Conservation (phyloP, 1,140 invertebrate genomes). For the Hirudo medicinalis region DNA sequence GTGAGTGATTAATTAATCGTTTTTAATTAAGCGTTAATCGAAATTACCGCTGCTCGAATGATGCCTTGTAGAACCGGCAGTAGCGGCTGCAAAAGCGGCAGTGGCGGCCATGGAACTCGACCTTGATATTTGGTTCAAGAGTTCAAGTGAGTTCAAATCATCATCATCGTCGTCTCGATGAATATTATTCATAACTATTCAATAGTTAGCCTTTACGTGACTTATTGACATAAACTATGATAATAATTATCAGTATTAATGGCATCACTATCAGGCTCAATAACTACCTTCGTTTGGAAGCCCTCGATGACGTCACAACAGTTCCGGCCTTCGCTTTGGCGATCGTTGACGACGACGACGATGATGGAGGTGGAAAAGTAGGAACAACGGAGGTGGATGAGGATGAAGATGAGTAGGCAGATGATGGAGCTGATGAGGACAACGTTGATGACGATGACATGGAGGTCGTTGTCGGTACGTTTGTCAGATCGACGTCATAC, state of each 20-base stretch:
- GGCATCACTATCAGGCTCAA: background rate
- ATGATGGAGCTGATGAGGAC: background rate
- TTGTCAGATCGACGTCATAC: no score
- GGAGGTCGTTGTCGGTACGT: background rate
- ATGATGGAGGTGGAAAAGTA: conserved; percentile 32
- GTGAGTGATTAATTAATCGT: background rate
- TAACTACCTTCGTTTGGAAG: conserved; percentile 67
- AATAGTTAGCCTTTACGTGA: no score
- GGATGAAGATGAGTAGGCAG: background rate
- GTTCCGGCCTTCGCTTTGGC: conserved; percentile 52
- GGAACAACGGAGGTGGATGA: conserved; percentile 17
- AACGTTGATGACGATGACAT: conserved; percentile 1
- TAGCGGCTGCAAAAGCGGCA: conserved; percentile 81
- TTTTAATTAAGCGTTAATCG: background rate
- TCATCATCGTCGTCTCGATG: conserved; percentile 10
- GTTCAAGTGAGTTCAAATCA: background rate
- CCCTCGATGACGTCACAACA: conserved; percentile 78
- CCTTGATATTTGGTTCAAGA: conserved; percentile 44
- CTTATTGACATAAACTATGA: no score
- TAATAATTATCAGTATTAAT: background rate
- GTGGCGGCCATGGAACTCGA: conserved; percentile 78
- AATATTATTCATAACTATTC: background rate
- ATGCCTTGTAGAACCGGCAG: conserved; percentile 51
- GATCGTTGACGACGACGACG: conserved; percentile 35
- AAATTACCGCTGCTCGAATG: conserved; percentile 3